phyloP scores from a whole-genome alignment of 2,888 invertebrate species.

The Spilarctia lutea region DNA sequence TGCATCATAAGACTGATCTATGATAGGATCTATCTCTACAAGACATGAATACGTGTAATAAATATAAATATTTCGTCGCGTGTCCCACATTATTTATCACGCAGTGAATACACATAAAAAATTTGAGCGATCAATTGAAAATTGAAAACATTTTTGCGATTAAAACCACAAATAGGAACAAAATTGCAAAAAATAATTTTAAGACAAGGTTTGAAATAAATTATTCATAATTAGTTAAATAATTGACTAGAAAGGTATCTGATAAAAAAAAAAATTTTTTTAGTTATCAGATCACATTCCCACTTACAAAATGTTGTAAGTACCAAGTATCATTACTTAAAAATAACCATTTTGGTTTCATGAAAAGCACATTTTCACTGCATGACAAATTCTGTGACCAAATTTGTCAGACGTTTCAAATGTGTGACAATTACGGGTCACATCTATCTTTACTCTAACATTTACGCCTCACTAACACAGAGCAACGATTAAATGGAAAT shows the following conservation, averaged over 20 bases:
- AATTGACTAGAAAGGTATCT: neutral
- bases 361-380: slow-evolving; percentile 18
- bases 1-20: slow-evolving; percentile 78
- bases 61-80: slow-evolving; percentile 20
- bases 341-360: neutral
- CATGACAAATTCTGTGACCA: slow-evolving; percentile 24
- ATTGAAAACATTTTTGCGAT: neutral
- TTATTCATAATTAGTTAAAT: neutral
- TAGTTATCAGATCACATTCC: neutral
- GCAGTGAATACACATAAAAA: neutral
- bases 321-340: neutral
- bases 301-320: neutral
- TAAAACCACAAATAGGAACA: neutral
- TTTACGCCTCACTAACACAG: slow-evolving; percentile 78
- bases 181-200: neutral
- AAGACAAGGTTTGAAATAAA: neutral
- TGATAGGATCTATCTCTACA: slow-evolving; percentile 53
- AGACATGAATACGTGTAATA: slow-evolving; percentile 32
- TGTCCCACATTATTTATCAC: slow-evolving; percentile 22
- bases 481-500: slow-evolving; percentile 67
- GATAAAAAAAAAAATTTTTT: neutral
- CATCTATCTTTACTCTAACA: slow-evolving; percentile 48
- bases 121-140: slow-evolving; percentile 9
- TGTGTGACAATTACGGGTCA: slow-evolving; percentile 42
- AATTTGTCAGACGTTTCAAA: slow-evolving; percentile 19